Conservation (phyloP, 2,113 vertebrate genomes). For the Ictalurus furcatus region DNA sequence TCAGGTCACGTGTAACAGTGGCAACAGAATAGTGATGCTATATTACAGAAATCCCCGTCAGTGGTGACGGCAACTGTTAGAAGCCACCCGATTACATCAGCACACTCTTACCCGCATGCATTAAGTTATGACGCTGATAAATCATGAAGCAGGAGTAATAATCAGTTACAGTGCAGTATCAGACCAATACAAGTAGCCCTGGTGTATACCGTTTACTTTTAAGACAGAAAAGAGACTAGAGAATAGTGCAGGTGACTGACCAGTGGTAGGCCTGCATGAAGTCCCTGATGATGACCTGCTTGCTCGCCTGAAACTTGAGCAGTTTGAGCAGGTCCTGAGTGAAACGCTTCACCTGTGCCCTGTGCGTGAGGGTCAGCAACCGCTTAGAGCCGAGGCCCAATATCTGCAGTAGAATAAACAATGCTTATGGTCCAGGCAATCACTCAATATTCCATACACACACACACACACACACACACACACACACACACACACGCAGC, state of each 20-base stretch:
- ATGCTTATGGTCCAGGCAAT: not conserved
- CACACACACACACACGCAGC: too few species aligned
- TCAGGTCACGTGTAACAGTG: not conserved
- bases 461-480: too few species aligned
- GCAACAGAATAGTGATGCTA: not conserved
- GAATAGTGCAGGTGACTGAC: constrained; percentile 71
- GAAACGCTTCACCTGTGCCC: constrained; percentile 96
- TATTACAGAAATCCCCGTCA: not conserved
- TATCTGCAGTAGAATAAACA: constrained; percentile 75
- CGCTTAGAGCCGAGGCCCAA: constrained; percentile 94
- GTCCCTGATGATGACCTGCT: constrained; percentile 89
- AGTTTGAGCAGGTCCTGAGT: constrained; percentile 95
- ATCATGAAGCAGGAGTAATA: not conserved
- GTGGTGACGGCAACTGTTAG: not conserved
- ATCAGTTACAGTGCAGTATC: not conserved
- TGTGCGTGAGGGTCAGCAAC: constrained; percentile 90
- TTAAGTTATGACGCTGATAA: not conserved
- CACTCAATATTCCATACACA: too few species aligned
- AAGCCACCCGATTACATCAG: not conserved
- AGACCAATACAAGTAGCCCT: not conserved
- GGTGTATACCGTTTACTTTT: too few species aligned
- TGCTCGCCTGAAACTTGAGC: constrained; percentile 97
- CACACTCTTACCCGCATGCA: not conserved
- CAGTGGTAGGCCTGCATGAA: constrained; percentile 97
- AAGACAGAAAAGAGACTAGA: not conserved